Conservation (phyloP, 2,888 invertebrate species). For the Adelognathus sp. region DNA sequence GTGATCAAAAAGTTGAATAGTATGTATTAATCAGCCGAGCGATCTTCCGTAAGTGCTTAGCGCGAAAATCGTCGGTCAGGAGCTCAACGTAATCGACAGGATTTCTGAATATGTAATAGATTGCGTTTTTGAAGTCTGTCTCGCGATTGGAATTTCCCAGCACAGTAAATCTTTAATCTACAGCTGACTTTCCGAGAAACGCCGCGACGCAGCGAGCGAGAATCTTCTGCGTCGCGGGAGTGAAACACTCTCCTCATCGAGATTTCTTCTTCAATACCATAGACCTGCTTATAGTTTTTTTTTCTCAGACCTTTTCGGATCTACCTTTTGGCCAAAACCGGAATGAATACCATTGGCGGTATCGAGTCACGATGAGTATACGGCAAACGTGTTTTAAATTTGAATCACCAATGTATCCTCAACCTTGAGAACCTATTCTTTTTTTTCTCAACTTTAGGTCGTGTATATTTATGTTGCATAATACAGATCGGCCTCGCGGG, state of each 20-base stretch:
- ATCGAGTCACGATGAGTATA: not conserved
- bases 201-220: slow-evolving; percentile 3
- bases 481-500: not conserved
- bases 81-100: slow-evolving; percentile 18
- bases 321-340: not conserved
- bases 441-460: not conserved
- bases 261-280: not conserved
- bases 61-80: slow-evolving; percentile 21
- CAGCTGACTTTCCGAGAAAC: slow-evolving; percentile 5
- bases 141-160: slow-evolving; percentile 42
- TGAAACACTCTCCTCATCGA: not conserved
- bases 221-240: slow-evolving; percentile 1
- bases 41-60: not conserved
- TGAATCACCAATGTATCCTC: not conserved
- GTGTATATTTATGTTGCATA: not conserved
- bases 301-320: not conserved
- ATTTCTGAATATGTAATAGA: slow-evolving; percentile 18
- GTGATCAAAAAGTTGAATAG: slow-evolving; percentile 25
- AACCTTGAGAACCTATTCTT: not conserved
- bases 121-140: slow-evolving; percentile 29
- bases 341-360: not conserved
- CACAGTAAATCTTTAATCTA: slow-evolving; percentile 18
- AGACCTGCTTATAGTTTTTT: not conserved
- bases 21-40: not conserved
- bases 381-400: not conserved